Evolutionary conservation across 2,888 invertebrate species (phyloP), one percentile per base, ranked within the genome.

Genomic region (Orthonychiurus folsomi): DNA sequence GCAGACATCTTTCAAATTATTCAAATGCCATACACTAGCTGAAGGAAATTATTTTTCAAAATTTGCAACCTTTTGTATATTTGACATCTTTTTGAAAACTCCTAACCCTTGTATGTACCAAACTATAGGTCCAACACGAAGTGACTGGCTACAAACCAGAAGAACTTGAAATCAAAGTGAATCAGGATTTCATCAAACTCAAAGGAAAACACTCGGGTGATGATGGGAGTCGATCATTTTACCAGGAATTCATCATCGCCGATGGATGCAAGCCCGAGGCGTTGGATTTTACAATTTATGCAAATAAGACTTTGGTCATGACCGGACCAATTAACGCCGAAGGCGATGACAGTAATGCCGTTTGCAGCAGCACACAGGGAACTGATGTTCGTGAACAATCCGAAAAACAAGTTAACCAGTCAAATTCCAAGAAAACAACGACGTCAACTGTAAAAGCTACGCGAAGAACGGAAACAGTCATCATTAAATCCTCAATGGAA

Each of bases 311-410:
- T 12, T n/a, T 48, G 12, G 48, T 48, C 15, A 48, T 48, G 12
- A 48, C n/a, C 15, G 48, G 48, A n/a, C 15, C 48, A n/a, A 48
- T 48, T 48, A 48, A n/a, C 48, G 48, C 48, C 48, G 48, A 12
- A 12, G 48, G 48, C 12, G 48, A n/a, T 15, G 48, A 12, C 15
- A n/a, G n/a, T 15, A 48, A 12, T 15, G 48, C 48, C 15, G 15
- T n/a, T 15, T 12, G 15, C 15, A 12, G 15, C 15, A n/a, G 15
- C 15, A 12, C 48, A 48, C 15, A 15, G 15, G 15, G 15, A n/a
- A n/a, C 48, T 12, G 48, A 12, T 15, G 15, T n/a, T 12, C 15
- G 15, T 48, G 15, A 12, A n/a, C 48, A 12, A 15, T n/a, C 48
- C n/a, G 15, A 12, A n/a, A 48, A 12, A 15, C 48, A 12, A n/a